Base-by-base conservation (phyloP, 2,113 vertebrate genomes). In the Sphaerodactylus townsendi region DNA sequence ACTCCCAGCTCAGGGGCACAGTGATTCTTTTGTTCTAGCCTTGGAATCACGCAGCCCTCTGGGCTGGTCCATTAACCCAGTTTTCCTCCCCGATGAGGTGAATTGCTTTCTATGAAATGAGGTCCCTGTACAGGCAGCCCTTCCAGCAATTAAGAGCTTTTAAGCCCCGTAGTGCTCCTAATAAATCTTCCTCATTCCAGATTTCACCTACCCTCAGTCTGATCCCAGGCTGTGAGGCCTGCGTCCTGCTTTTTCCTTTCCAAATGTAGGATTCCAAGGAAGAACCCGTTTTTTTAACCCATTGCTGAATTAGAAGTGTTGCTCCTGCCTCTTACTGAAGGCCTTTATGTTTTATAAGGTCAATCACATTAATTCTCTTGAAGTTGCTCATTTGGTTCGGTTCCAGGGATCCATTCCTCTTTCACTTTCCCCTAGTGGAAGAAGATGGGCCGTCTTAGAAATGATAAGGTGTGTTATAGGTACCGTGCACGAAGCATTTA, bases 131-230 rank as follows among this genome's bases (percentile, higher is more conserved):
- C 70, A 80, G 77, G 35, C 70, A 53, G 46, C 66, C 19, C 76
- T 73, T 1, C 46, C 50, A 62, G 84, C 76, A 77, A 0, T 89
- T 87, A 84, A 62, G 83, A 82, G 85, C 62, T 88, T 89, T 86
- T 74, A 89, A 87, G 72, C 65, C 68, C 8, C 25, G 35, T 46
- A 64, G 10, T 80, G 25, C 17, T 41, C 75, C 2, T 0, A 1
- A 77, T 77, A 71, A 86, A 77, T 64, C 73, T 41, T 69, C n/a
- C 71, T 68, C n/a, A 23, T 66, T 83, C 46, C 50, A 69, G 11
- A 53, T 21, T 56, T 76, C 41, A 80, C 81, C 70, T 72, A n/a
- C 81, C 68, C 28, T 41, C 69, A 30, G 2, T 59, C 48, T 46
- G 41, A 30, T 48, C 44, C 59, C 50, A 48, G 35, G 9, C 85